These are phyloP conservation scores for Phenacoccus solenopsis DNA, from an alignment of 1,140 invertebrate genomes.

Conservation along the genomic window DNA sequence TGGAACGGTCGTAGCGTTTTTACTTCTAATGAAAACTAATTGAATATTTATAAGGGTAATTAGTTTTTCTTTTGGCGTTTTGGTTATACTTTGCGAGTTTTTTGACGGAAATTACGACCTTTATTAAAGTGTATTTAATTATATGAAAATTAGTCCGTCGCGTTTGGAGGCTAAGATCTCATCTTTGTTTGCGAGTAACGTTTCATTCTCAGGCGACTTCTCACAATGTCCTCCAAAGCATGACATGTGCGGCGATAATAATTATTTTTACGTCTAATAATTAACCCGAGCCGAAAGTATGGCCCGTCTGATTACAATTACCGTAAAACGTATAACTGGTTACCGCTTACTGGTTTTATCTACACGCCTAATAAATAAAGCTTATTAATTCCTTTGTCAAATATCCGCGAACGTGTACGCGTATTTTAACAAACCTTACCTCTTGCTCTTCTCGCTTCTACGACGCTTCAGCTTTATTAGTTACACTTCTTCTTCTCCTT, in stretches of 20 bases:
- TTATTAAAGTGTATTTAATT: conserved; percentile 17
- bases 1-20: not conserved
- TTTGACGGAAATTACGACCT: conserved; percentile 12
- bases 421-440: too few species aligned
- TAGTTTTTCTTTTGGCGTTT: conserved; percentile 14
- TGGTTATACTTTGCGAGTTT: conserved; percentile 10
- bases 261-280: conserved; percentile 7
- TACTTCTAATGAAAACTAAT: conserved; percentile 12
- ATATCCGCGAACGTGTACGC: conserved; percentile 1
- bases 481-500: too few species aligned
- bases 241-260: conserved; percentile 12
- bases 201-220: conserved; percentile 10
- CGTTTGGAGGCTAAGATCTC: conserved; percentile 14
- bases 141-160: conserved; percentile 10
- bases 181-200: conserved; percentile 9
- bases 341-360: too few species aligned
- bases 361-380: not conserved
- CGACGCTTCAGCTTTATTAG: too few species aligned
- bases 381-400: conserved; percentile 3
- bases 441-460: too few species aligned
- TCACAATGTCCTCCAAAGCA: conserved; percentile 17
- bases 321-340: not conserved
- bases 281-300: not conserved
- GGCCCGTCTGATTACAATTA: not conserved
- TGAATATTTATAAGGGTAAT: conserved; percentile 18